phyloP scores from a whole-genome alignment of 2,113 vertebrate species.

The Conger conger region DNA sequence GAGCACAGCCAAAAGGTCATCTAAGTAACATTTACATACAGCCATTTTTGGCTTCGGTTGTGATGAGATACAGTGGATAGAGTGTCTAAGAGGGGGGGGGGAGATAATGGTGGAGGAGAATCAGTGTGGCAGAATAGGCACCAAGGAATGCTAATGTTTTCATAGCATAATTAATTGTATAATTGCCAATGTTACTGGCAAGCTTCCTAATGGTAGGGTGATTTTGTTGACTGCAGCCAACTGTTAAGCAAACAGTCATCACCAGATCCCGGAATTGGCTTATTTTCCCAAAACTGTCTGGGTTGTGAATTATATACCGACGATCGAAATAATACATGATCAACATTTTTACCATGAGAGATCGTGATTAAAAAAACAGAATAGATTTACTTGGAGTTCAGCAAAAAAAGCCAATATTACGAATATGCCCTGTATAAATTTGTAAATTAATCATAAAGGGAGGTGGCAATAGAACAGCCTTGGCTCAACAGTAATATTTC shows the following conservation, averaged over 20 bases:
- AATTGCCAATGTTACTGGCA: too few species aligned
- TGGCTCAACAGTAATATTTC: slow-evolving; percentile 1
- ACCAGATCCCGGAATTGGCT: too few species aligned
- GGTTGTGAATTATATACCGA: too few species aligned
- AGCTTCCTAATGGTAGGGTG: too few species aligned
- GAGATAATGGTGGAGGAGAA: neutral
- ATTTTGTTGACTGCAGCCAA: too few species aligned
- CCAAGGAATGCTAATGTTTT: too few species aligned
- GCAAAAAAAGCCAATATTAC: neutral
- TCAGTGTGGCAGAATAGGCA: neutral
- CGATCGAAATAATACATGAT: neutral
- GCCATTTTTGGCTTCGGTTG: neutral
- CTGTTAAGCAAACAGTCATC: too few species aligned
- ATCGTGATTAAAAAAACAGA: neutral
- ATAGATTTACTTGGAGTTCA: neutral
- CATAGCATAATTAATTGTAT: too few species aligned
- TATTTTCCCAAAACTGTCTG: too few species aligned
- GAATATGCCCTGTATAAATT: neutral
- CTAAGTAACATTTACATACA: neutral
- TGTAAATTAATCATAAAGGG: neutral
- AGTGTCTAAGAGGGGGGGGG: neutral
- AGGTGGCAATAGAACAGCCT: neutral
- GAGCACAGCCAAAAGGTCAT: neutral
- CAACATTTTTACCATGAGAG: neutral
- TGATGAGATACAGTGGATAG: neutral